A percentile compares a stretch with the other conserved stretches of the same genome.
These are phyloP conservation scores for Rhopalosiphum maidis DNA, from an alignment of 1,140 invertebrate genomes.

Conservation along the genomic window DNA sequence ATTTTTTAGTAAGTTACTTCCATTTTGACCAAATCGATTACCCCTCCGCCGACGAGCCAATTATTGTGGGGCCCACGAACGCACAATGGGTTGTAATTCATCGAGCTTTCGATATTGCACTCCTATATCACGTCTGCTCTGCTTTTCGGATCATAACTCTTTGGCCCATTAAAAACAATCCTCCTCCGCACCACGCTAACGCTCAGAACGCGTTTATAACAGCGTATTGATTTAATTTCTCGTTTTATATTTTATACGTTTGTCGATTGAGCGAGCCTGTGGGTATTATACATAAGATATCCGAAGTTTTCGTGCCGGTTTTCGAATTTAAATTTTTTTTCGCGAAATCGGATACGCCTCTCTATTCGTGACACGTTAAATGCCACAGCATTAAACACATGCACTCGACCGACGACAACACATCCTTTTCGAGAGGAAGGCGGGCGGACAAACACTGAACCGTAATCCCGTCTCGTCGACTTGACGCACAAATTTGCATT, in stretches of 20 bases:
- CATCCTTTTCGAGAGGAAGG: background rate
- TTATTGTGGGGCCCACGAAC: background rate
- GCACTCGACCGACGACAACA: background rate
- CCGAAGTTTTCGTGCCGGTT: background rate
- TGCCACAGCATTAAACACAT: background rate
- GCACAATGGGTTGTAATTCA: conserved; percentile 56
- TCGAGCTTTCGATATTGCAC: conserved; percentile 45
- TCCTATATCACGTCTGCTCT: conserved; percentile 33
- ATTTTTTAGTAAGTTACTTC: background rate
- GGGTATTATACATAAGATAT: background rate
- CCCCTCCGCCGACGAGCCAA: background rate
- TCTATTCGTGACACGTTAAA: background rate
- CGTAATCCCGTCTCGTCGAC: background rate
- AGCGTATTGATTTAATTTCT: conserved; percentile 36
- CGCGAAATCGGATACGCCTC: background rate
- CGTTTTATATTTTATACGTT: conserved; percentile 17
- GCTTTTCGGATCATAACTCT: conserved; percentile 48
- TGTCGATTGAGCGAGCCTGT: background rate
- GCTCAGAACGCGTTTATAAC: background rate
- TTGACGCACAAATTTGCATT: conserved; percentile 20
- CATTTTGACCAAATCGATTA: conserved; percentile 40
- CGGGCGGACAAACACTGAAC: background rate
- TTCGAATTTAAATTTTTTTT: background rate
- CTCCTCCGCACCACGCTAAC: background rate
- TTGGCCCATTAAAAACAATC: conserved; percentile 45